Conservation (phyloP, 2,888 invertebrate genomes). For the Zygaena filipendulae region DNA sequence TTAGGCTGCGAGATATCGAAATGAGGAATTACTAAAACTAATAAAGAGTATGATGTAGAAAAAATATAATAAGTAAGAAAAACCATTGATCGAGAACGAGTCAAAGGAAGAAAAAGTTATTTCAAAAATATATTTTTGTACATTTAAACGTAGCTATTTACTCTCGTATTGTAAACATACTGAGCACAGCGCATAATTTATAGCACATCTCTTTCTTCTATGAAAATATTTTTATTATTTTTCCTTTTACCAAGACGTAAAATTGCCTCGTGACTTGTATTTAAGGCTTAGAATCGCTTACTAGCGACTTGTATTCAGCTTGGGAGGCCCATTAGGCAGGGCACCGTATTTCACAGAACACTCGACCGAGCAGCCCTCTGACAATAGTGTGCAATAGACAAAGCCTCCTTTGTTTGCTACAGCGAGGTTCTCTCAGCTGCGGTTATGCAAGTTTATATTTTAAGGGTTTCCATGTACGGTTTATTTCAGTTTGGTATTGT, state of each 20-base stretch:
- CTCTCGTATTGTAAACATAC: no score
- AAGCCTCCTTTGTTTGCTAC: conserved; percentile 25
- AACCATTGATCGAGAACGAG: no score
- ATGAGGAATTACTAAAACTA: no score
- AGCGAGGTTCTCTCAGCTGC: conserved; percentile 16
- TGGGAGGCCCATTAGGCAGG: conserved; percentile 15
- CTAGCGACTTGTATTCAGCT: conserved; percentile 16
- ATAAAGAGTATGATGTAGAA: no score
- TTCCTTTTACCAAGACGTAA: conserved; percentile 25
- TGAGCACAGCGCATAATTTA: no score
- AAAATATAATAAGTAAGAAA: no score
- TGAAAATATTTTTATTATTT: conserved; percentile 34
- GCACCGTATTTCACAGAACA: conserved; percentile 20
- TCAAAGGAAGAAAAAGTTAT: no score
- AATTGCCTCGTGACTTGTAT: conserved; percentile 18
- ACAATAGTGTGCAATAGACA: conserved; percentile 29
- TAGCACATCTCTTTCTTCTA: conserved; percentile 24
- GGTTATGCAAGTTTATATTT: conserved; percentile 17
- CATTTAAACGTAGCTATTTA: no score
- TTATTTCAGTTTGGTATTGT: no score
- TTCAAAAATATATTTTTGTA: no score
- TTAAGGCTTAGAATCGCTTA: conserved; percentile 26
- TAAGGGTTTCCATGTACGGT: no score
- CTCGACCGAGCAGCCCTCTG: conserved; percentile 22
- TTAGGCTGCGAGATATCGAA: no score